Conservation (phyloP, 2,888 invertebrate species). For the Cecidostiba fungosa region DNA sequence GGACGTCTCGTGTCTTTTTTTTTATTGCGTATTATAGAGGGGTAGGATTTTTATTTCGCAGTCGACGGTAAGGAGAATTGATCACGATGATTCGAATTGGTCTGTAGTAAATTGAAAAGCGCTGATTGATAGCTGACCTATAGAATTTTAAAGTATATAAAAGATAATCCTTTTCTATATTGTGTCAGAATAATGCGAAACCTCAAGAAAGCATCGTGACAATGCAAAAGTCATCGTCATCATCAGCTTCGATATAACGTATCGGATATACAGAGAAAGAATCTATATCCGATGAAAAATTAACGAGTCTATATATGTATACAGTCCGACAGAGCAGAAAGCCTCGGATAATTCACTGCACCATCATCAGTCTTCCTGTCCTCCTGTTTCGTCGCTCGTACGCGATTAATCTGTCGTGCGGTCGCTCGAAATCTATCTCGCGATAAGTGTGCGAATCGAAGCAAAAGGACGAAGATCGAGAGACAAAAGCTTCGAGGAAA, state of each 20-base stretch:
- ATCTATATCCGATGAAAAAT: constrained; percentile 39
- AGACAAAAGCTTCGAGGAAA: not conserved
- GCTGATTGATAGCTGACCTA: too few species aligned
- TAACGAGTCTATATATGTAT: not conserved
- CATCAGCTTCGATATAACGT: not conserved
- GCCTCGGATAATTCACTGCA: constrained; percentile 43
- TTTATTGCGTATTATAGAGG: not conserved
- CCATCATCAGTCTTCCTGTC: constrained; percentile 39
- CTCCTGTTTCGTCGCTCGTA: not conserved
- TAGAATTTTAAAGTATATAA: too few species aligned
- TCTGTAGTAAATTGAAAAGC: not conserved
- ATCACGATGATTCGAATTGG: constrained; percentile 24
- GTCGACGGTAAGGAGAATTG: not conserved
- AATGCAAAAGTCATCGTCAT: constrained; percentile 18
- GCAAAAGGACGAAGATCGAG: not conserved
- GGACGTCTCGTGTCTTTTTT: not conserved
- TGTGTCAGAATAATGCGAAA: not conserved
- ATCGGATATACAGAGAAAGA: not conserved
- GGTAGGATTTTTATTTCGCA: not conserved
- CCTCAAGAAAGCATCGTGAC: not conserved
- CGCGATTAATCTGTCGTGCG: constrained; percentile 11
- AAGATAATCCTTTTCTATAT: too few species aligned
- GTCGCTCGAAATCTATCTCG: constrained; percentile 30
- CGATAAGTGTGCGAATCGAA: constrained; percentile 26
- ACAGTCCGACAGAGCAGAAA: constrained; percentile 1